Evolutionary conservation across 2,888 invertebrate genomes (phyloP).

Genomic region (Dryocosmus kuriphilus): DNA sequence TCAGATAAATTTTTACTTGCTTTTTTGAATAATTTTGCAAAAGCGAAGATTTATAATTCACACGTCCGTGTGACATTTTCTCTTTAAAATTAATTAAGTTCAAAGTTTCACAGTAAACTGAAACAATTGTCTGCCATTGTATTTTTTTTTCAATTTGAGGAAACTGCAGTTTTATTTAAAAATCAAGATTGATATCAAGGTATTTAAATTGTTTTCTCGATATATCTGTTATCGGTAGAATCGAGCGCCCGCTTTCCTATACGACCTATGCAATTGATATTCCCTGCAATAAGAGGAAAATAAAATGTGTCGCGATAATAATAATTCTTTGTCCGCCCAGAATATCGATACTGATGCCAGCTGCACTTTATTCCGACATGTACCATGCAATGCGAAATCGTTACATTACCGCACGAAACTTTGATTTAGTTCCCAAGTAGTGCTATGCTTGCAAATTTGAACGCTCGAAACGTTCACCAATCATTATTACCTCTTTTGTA

Average conservation of each 20-base stretch:
- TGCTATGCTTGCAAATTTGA: constrained; percentile 36
- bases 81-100: background rate
- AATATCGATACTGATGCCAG: constrained; percentile 31
- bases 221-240: background rate
- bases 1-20: background rate
- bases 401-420: constrained; percentile 37
- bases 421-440: constrained; percentile 37
- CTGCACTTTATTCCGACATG: constrained; percentile 34
- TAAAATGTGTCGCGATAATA: constrained; percentile 11
- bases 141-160: background rate
- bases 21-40: no score
- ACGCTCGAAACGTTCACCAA: constrained; percentile 19
- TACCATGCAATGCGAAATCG: constrained; percentile 17
- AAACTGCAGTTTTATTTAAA: background rate
- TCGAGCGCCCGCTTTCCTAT: background rate
- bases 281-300: background rate
- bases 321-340: constrained; percentile 31
- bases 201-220: background rate
- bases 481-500: constrained; percentile 10
- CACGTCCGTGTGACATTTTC: background rate
- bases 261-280: background rate
- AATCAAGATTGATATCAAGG: background rate
- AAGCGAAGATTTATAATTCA: no score
- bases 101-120: background rate
- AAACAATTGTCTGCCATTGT: background rate